Conservation (phyloP, 2,888 invertebrate genomes). For the Leucoptera coffeella region DNA sequence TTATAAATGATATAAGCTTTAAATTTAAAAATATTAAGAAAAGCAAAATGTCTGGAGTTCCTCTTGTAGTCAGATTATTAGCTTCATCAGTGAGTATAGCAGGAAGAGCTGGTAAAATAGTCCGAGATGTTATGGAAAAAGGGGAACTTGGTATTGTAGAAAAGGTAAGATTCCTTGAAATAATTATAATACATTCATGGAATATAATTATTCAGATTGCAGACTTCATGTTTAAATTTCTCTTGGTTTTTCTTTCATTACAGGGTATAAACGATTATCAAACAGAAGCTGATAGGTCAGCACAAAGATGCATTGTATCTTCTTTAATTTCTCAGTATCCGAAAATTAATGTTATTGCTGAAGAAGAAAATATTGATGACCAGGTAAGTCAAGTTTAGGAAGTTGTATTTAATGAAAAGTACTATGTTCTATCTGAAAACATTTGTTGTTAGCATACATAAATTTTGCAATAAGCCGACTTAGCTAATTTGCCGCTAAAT, state of each 20-base stretch:
- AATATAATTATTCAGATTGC: too few species aligned
- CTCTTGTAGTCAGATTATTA: slow-evolving; percentile 64
- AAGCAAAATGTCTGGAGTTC: slow-evolving; percentile 50
- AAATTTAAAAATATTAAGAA: too few species aligned
- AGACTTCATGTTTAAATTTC: slow-evolving; percentile 1
- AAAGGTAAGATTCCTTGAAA: too few species aligned
- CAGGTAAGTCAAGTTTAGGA: slow-evolving; percentile 49
- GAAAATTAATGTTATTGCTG: slow-evolving; percentile 77
- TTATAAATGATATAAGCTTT: too few species aligned
- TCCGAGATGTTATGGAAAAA: slow-evolving; percentile 82
- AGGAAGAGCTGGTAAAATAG: slow-evolving; percentile 79
- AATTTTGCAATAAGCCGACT: too few species aligned
- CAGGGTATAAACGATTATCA: slow-evolving; percentile 90
- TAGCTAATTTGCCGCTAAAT: too few species aligned
- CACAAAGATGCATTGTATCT: slow-evolving; percentile 88
- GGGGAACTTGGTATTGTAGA: slow-evolving; percentile 90
- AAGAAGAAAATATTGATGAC: slow-evolving; percentile 70
- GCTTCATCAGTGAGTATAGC: slow-evolving; percentile 78
- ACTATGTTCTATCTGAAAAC: too few species aligned
- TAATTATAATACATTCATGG: too few species aligned
- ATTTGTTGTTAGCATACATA: too few species aligned
- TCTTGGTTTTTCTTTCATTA: slow-evolving; percentile 7
- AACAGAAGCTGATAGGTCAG: slow-evolving; percentile 95
- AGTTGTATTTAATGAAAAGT: too few species aligned
- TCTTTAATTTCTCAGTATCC: slow-evolving; percentile 83